Evolutionary conservation across 2,888 invertebrate genomes (phyloP).

Genomic region (Philereme transversata): DNA sequence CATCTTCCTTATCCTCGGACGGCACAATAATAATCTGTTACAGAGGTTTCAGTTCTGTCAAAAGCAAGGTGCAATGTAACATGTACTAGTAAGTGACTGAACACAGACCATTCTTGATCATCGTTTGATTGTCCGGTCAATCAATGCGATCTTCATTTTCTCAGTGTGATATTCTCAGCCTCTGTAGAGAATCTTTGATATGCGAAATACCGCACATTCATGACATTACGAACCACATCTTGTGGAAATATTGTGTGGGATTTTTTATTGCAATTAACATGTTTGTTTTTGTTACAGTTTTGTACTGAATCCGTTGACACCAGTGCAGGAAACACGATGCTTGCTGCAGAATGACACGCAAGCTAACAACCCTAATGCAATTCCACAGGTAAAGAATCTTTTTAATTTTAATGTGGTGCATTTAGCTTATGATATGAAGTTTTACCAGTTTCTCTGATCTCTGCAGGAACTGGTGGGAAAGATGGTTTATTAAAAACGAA

Average conservation of each 20-base stretch:
- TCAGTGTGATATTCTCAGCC: background rate
- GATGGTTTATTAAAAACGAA: background rate
- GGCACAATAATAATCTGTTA: background rate
- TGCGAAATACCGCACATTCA: constrained; percentile 8
- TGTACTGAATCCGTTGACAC: constrained; percentile 95
- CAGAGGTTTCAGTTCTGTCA: constrained; percentile 9
- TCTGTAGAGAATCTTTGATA: constrained; percentile 2
- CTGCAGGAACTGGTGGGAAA: background rate
- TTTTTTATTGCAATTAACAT: constrained; percentile 26
- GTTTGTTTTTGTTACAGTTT: constrained; percentile 86
- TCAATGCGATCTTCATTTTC: constrained; percentile 17
- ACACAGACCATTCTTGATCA: constrained; percentile 16
- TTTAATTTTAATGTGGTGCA: constrained; percentile 13
- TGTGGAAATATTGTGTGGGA: constrained; percentile 7
- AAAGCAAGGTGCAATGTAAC: constrained; percentile 21
- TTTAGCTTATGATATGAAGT: constrained; percentile 3
- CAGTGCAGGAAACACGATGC: constrained; percentile 95
- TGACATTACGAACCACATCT: constrained; percentile 6
- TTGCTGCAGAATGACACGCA: constrained; percentile 96
- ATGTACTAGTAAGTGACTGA: constrained; percentile 16
- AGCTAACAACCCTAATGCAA: constrained; percentile 94
- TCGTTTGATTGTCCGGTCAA: constrained; percentile 22
- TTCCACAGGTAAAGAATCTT: constrained; percentile 84
- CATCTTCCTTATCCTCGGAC: too few species aligned
- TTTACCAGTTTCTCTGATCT: constrained; percentile 1